Conservation (phyloP, 2,888 invertebrate species). For the Nezara viridula region DNA sequence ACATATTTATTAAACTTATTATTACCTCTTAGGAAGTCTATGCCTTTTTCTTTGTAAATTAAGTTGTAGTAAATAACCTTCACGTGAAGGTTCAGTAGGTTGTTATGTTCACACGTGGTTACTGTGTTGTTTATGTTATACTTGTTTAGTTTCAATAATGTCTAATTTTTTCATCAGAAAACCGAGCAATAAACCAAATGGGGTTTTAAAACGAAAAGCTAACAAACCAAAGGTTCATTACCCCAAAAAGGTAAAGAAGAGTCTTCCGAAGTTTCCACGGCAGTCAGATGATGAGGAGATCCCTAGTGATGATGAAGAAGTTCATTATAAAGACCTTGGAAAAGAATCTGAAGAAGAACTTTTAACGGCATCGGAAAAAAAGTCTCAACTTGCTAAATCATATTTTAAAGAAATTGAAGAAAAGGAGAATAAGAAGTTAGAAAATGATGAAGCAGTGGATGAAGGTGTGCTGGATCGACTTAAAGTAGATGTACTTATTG, state of each 20-base stretch:
- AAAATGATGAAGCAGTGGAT: slow-evolving; percentile 75
- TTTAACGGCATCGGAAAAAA: slow-evolving; percentile 92
- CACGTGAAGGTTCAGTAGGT: neutral
- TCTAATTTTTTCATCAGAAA: slow-evolving; percentile 57
- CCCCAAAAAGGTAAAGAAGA: slow-evolving; percentile 59
- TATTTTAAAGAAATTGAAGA: slow-evolving; percentile 89
- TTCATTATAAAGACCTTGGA: slow-evolving; percentile 63
- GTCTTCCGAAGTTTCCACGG: neutral
- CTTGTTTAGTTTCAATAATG: neutral
- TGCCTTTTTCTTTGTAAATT: neutral
- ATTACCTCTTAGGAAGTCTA: neutral
- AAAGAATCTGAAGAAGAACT: slow-evolving; percentile 66
- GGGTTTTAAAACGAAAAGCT: slow-evolving; percentile 45
- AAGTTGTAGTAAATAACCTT: neutral
- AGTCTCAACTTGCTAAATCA: slow-evolving; percentile 88
- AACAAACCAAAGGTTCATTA: slow-evolving; percentile 43
- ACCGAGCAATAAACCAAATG: neutral
- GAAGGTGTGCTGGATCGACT: slow-evolving; percentile 81
- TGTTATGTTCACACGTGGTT: slow-evolving; percentile 9
- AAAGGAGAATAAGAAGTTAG: slow-evolving; percentile 80
- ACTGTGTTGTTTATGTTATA: neutral
- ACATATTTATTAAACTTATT: neutral
- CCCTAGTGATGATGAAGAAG: slow-evolving; percentile 74
- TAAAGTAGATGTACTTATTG: slow-evolving; percentile 87
- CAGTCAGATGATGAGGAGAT: slow-evolving; percentile 68